Base-by-base conservation (phyloP, 2,888 invertebrate species). In the Mesorhabditis belari region DNA sequence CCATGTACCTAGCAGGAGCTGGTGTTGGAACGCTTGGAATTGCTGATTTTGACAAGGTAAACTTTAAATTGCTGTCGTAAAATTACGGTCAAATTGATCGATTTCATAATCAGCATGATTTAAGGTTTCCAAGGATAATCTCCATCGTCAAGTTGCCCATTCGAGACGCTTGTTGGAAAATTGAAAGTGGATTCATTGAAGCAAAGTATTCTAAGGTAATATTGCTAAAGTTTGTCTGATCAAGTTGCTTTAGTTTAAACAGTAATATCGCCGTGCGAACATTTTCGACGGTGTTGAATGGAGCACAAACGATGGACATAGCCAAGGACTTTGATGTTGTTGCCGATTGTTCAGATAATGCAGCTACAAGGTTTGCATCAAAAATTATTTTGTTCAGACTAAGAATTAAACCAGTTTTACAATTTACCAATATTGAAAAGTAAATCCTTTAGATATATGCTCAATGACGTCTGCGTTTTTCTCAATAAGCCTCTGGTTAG, bases 401-500 rank as follows among this genome's bases (percentile, higher is more conserved):
- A 9, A 12, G 28, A 24, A 2, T 35, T 6, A 12, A 19, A 12
- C 23, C 21, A 6, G n/a, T 53, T 53, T 28, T 25, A 24, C 17
- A n/a, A 12, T 19, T 21, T 6, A 49, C 5, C 5, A 24, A 1
- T n/a, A 17, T 4, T 58, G 51, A n/a, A n/a, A n/a, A n/a, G n/a
- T n/a, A n/a, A n/a, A n/a, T n/a, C 21, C 29, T 58, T 49, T 49
- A 76, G 77, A 60, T 98, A 98, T 82, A 84, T 98, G 57, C 83
- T 98, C 0, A 99, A 92, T 80, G 98, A 99, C 83, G 88, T 90
- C 0, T 93, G 94, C 80, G 89, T 93, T 0, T 81, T 95, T 51
- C 82, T 86, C 26, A 85, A 87, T 66, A 87, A 89, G 73, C 92
- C 95, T 0, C 83, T 99, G 23, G 88, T 99, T 62, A 95, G 95